Conservation (phyloP, 1,140 invertebrate genomes). For the Drosophila suzukii region DNA sequence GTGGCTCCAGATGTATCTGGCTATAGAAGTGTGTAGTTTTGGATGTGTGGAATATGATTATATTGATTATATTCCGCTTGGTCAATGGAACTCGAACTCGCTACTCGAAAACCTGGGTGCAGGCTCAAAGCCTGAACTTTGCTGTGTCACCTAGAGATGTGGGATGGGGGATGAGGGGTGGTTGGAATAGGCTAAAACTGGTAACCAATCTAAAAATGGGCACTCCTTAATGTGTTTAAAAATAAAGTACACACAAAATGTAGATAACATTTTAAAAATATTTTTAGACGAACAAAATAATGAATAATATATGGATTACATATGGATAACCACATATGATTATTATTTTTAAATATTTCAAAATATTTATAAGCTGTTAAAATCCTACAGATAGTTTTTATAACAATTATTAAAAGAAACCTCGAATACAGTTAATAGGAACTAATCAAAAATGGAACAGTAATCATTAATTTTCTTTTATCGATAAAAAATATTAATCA, state of each 20-base stretch:
- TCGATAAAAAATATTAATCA: slow-evolving; percentile 27
- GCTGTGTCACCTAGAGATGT: slow-evolving; percentile 46
- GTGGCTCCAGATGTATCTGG: slow-evolving; percentile 15
- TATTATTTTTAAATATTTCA: too few species aligned
- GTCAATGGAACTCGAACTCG: slow-evolving; percentile 71
- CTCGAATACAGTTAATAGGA: neutral
- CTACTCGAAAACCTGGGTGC: slow-evolving; percentile 33
- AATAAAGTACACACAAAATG: neutral
- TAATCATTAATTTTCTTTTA: slow-evolving; percentile 14
- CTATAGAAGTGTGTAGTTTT: slow-evolving; percentile 18
- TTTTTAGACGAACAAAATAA: too few species aligned
- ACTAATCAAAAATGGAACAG: neutral
- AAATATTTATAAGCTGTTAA: neutral
- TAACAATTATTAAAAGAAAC: neutral
- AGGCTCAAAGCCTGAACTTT: slow-evolving; percentile 69
- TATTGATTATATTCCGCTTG: slow-evolving; percentile 41
- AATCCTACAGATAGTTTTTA: neutral
- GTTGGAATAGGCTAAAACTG: neutral
- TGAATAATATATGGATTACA: neutral
- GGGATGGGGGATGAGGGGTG: slow-evolving; percentile 1
- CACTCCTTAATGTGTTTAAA: slow-evolving; percentile 9
- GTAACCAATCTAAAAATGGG: neutral
- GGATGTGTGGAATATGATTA: slow-evolving; percentile 12
- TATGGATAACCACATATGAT: neutral
- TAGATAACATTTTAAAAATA: too few species aligned